A percentile compares a stretch with the other conserved stretches of the same genome.
Conservation (phyloP, 1,140 invertebrate species). For the Lepidotrigona ventralis region DNA sequence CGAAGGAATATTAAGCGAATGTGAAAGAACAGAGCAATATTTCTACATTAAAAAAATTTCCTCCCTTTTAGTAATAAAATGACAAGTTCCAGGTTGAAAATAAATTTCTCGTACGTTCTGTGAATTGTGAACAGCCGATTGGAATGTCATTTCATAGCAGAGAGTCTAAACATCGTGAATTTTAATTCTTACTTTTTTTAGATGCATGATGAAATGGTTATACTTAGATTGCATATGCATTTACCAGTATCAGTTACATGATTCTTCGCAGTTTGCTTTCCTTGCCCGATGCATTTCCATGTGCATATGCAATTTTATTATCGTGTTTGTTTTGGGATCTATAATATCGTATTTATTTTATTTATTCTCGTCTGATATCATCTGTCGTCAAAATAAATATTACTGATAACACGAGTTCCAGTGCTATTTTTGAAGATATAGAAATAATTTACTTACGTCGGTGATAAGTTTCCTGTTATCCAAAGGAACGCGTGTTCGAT, state of each 20-base stretch:
- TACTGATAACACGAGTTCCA: not conserved
- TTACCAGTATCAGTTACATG: not conserved
- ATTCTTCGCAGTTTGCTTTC: not conserved
- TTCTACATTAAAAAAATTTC: too few species aligned
- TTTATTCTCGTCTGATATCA: not conserved
- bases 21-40: too few species aligned
- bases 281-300: not conserved
- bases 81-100: not conserved
- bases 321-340: not conserved
- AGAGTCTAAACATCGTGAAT: not conserved
- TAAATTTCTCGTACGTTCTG: not conserved
- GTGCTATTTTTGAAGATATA: not conserved
- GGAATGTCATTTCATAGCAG: not conserved
- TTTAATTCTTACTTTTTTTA: not conserved
- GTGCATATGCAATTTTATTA: not conserved
- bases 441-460: not conserved
- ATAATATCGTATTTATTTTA: too few species aligned
- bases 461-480: not conserved
- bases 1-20: too few species aligned
- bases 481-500: not conserved
- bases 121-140: not conserved
- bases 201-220: not conserved
- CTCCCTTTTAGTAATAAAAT: too few species aligned
- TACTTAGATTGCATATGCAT: not conserved
- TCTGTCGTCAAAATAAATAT: not conserved